phyloP scores from a whole-genome alignment of 64 coral and sea anemone species.

The Pocillopora damicornis region DNA sequence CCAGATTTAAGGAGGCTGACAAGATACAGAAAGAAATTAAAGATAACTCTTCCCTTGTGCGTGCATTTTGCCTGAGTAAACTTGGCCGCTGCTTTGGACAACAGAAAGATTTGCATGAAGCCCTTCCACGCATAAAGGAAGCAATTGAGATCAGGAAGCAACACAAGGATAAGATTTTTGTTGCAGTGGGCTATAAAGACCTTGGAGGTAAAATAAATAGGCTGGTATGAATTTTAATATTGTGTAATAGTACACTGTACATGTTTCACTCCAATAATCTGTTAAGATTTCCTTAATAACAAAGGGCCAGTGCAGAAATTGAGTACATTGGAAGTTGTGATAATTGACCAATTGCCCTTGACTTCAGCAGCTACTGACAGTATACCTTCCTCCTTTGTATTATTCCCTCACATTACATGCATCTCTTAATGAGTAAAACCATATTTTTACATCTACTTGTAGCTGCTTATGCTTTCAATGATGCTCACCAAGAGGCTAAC shows the following conservation, averaged over 20 bases:
- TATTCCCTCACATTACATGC: too few relatives aligned
- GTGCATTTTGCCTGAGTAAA: slow-evolving; percentile 73
- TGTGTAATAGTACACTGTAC: not conserved
- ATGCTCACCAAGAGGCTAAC: slow-evolving; percentile 70
- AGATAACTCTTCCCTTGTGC: slow-evolving; percentile 55
- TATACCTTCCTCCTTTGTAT: too few relatives aligned
- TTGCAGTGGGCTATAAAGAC: slow-evolving; percentile 86
- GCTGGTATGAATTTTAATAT: not conserved
- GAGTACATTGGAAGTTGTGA: too few relatives aligned
- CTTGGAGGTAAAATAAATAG: slow-evolving; percentile 55
- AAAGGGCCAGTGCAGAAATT: too few relatives aligned
- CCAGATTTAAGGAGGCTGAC: slow-evolving; percentile 74
- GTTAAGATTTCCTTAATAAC: too few relatives aligned
- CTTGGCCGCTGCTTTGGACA: slow-evolving; percentile 76
- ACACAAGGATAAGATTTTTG: slow-evolving; percentile 46
- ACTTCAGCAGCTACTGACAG: too few relatives aligned
- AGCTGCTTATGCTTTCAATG: slow-evolving; percentile 82
- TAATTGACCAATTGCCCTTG: too few relatives aligned
- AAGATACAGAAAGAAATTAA: slow-evolving; percentile 60
- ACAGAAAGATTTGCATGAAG: slow-evolving; percentile 48
- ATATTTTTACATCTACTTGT: not conserved
- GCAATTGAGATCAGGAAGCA: slow-evolving; percentile 69
- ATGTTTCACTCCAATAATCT: too few relatives aligned
- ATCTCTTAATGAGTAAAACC: too few relatives aligned
- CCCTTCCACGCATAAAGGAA: slow-evolving; percentile 43